Base-by-base conservation (phyloP, 2,113 vertebrate species). In the Malurus alboscapulatus region DNA sequence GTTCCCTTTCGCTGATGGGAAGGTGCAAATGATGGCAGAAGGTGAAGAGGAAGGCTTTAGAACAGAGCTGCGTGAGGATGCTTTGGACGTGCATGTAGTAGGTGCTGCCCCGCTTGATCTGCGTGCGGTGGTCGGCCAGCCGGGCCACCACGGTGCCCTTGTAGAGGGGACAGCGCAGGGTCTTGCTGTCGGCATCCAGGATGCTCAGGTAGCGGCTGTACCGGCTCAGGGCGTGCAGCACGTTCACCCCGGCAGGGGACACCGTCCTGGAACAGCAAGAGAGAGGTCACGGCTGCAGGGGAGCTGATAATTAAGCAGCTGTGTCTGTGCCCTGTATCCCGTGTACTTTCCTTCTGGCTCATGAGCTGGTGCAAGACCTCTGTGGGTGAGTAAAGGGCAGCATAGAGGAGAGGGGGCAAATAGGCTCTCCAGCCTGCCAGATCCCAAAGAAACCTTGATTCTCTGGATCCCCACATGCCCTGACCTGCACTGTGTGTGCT, bases 1-100 rank as follows among this genome's bases (percentile, higher is more conserved):
- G 95, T 7, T 98, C 98, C 30, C 73, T 92, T 65, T 97, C 92
- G 2, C 95, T 98, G 85, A 99, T 97, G 20, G 99, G 99, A 83
- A 99, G 97, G 96, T 99, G 99, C 91, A 99, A 97, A 91, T 99
- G 99, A 71, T 99, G 99, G 93, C 99, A 99, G 96, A 99, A 99
- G 61, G 99, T 97, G 36, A 98, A 98, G 75, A 99, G 98, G 97
- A 99, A 99, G 67, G 99, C 99, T 97, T 98, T 99, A 48, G 99
- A 98, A 4, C 97, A 98, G 27, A 99, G 98, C 95, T 98, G 98
- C 65, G 98, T 98, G 75, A 99, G 98, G 86, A 98, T 85, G 62
- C 98, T 98, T 96, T 99, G 99, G 30, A 99, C 94, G 14, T 99
- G 99, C 91, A 99, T 98, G 91, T 98, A 99, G 97, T 99, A 99